Evolutionary conservation across 2,113 vertebrate genomes (phyloP), one percentile per base, ranked within the genome.

Genomic region (Limnothrissa miodon): DNA sequence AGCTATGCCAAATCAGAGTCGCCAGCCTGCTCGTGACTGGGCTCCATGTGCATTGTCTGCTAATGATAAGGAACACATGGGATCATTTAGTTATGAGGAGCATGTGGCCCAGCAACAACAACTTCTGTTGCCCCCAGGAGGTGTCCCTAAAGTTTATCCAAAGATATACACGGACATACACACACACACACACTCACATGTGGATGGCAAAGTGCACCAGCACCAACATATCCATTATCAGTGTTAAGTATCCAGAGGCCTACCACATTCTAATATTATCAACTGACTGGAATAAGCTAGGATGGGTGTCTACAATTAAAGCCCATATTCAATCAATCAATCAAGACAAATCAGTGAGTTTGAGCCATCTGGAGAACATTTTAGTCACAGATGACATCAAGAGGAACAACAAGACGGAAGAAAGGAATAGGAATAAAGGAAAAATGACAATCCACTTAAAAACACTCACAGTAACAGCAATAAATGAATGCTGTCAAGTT

Each of bases 201-300:
- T 97, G 93, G 98, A 99, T 29, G 98, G 97, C 42, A 99, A 98
- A 88, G 94, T 96, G 56, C 97, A 97, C 88, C 97, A 97, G 91
- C 98, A 98, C 87, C 98, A 98, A 87, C 98, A 99, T 90, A 95
- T 97, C 33, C 97, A 98, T 90, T 99, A 96, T 91, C 98, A 98
- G 88, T 99, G 98, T 95, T 99, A 95, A 95, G 51, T 89, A 10
- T 29, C 25, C 59, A 25, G n/a, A 25, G 10, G 56, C n/a, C 25
- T 10, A 62, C 59, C 7, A 8, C 59, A 62, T n/a, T 62, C 25
- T 29, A 9, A 59, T 29, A 62, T 62, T 25, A 29, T 4, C 29
- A 5, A 70, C 29, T 36, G 66, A 74, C n/a, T 62, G n/a, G n/a
- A 1, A 13, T 1, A 74, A 36, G 33, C 29, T 33, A 70, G 8